Evolutionary conservation across 2,888 invertebrate species (phyloP), one percentile per base, ranked within the genome.

Genomic region (Phengaris alcon): DNA sequence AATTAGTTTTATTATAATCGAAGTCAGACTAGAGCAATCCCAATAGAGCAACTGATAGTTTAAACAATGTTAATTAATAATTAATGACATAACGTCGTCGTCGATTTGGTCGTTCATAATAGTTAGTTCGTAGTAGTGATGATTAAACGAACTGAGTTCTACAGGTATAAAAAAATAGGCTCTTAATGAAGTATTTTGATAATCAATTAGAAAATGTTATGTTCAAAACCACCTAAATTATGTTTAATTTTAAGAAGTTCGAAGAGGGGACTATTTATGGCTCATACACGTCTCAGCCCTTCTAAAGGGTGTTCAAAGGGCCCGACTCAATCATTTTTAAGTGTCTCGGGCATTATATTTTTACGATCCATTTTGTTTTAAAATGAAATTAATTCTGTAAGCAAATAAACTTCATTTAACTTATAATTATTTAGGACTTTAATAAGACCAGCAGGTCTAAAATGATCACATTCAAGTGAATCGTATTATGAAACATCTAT

Each of bases 281-380:
- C 35, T 44, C 64, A 64, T 12, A 13, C 64, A 64, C 10, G 59
- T 22, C 57, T 15, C 12, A 64, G 64, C 64, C 35, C 64, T 64
- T 35, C 64, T 44, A 64, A 64, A 22, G 22, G 22, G 10, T 35
- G 59, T 59, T 59, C 59, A 59, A 59, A 64, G 64, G 13, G 44
- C 35, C 64, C 64, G 13, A 64, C 64, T 64, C 64, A 2, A 44
- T 64, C 35, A 64, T 44, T 35, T 44, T 64, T 12, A 12, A 64
- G 35, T 64, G 64, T 64, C 64, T 64, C 64, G 64, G 35, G 35
- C 64, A 64, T 44, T 64, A 35, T 59, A 64, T 22, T 64, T 64
- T 64, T 64, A 64, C 35, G 64, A 64, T 64, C 64, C 35, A 64
- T 35, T 64, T 64, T 35, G 64, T 64, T 44, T 64, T 64, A 9